Conservation (phyloP, 2,113 vertebrate genomes). For the Oreochromis niloticus region DNA sequence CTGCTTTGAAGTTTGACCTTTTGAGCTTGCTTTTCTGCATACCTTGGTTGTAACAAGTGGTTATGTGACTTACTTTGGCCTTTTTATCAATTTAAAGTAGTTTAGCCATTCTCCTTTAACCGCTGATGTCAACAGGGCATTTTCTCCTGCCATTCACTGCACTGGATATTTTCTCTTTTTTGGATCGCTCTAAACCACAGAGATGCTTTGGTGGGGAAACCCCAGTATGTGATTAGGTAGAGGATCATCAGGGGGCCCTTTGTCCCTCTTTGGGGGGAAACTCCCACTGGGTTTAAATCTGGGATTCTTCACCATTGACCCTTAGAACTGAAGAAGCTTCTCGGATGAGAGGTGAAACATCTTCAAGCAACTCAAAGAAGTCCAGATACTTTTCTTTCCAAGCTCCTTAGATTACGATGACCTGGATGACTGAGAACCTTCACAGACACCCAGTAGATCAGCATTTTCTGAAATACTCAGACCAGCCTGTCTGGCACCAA, state of each 20-base stretch:
- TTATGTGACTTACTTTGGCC: not conserved
- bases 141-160: not conserved
- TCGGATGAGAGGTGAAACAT: no score
- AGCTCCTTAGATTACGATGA: no score
- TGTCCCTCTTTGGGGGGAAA: no score
- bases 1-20: not conserved
- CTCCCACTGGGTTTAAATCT: no score
- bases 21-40: not conserved
- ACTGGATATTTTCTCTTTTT: not conserved
- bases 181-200: not conserved
- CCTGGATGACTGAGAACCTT: no score
- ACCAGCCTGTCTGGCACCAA: not conserved
- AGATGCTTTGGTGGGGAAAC: not conserved
- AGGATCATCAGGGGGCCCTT: no score
- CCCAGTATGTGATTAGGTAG: not conserved
- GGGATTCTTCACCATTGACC: no score
- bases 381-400: no score
- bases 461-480: not conserved
- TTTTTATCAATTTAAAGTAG: not conserved
- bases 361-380: no score
- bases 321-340: no score
- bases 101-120: not conserved
- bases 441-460: not conserved
- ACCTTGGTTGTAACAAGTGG: not conserved
- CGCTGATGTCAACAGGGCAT: not conserved